These are phyloP conservation scores for Lithophane leautieri DNA, from an alignment of 2,888 invertebrate species.

Conservation along the genomic window DNA sequence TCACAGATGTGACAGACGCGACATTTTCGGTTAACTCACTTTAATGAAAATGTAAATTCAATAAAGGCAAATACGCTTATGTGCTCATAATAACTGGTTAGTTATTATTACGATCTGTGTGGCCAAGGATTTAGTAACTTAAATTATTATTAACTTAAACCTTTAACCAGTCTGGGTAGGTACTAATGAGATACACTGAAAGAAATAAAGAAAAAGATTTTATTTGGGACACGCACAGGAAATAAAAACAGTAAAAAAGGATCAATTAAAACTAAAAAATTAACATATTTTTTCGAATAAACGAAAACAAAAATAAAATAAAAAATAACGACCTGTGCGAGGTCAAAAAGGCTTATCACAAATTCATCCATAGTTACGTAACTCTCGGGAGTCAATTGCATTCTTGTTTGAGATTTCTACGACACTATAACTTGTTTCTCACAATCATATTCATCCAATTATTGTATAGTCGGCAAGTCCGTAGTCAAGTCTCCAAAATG, in stretches of 20 bases:
- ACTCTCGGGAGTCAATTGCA: neutral
- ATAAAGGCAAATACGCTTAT: slow-evolving; percentile 24
- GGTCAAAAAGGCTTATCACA: neutral
- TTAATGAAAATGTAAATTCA: slow-evolving; percentile 46
- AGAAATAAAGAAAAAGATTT: too few relatives aligned
- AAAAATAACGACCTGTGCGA: too few relatives aligned
- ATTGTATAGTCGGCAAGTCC: neutral
- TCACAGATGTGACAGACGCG: slow-evolving; percentile 23
- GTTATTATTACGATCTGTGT: neutral
- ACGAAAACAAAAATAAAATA: too few relatives aligned
- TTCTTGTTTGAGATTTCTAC: neutral
- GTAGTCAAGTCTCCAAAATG: too few relatives aligned
- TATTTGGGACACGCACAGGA: too few relatives aligned
- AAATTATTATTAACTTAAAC: neutral
- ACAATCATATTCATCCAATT: neutral
- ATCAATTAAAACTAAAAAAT: too few relatives aligned
- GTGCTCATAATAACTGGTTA: neutral
- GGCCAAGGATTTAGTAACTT: neutral
- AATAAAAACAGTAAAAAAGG: too few relatives aligned
- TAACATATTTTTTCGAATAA: too few relatives aligned
- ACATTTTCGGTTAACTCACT: slow-evolving; percentile 33
- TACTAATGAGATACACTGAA: too few relatives aligned
- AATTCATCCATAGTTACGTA: neutral
- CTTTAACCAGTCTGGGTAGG: too few relatives aligned
- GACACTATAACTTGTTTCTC: neutral